A percentile compares a stretch with the other conserved stretches of the same genome.
Conservation (phyloP, 37 sponge, comb jelly and placozoan species). For the Beroe ovata region DNA sequence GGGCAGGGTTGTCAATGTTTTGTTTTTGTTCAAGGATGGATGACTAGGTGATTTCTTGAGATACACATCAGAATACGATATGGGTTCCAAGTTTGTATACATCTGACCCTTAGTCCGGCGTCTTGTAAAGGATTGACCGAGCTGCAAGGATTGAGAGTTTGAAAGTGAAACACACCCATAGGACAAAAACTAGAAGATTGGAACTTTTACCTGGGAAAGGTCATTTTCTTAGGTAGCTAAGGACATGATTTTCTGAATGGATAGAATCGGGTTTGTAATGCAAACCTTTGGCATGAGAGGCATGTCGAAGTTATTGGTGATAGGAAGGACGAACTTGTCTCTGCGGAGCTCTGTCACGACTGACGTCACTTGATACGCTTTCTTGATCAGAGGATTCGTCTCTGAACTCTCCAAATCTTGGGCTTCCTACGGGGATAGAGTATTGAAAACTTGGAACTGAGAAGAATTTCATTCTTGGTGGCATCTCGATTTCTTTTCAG, state of each 20-base stretch:
- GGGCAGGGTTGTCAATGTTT: neutral
- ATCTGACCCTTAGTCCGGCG: constrained; percentile 45
- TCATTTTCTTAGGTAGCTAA: too few relatives aligned
- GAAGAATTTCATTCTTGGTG: too few relatives aligned
- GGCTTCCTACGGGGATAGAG: neutral
- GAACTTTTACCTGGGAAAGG: too few relatives aligned
- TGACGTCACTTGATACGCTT: neutral
- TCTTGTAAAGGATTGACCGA: constrained; percentile 43
- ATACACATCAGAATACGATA: constrained; percentile 1
- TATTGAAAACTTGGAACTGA: too few relatives aligned
- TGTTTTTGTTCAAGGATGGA: neutral
- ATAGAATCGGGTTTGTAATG: too few relatives aligned
- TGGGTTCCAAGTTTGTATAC: constrained; percentile 12
- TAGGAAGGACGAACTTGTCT: neutral
- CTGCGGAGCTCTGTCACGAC: neutral
- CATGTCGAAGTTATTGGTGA: neutral
- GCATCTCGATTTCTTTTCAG: too few relatives aligned
- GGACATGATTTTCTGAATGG: too few relatives aligned
- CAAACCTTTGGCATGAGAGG: neutral
- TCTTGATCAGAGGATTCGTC: constrained; percentile 33
- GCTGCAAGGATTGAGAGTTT: too few relatives aligned
- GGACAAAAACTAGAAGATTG: too few relatives aligned
- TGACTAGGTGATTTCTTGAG: neutral
- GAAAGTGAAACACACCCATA: too few relatives aligned
- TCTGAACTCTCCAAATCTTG: neutral